These are phyloP conservation scores for Rhea pennata DNA, from an alignment of 2,113 vertebrate species.

Conservation along the genomic window DNA sequence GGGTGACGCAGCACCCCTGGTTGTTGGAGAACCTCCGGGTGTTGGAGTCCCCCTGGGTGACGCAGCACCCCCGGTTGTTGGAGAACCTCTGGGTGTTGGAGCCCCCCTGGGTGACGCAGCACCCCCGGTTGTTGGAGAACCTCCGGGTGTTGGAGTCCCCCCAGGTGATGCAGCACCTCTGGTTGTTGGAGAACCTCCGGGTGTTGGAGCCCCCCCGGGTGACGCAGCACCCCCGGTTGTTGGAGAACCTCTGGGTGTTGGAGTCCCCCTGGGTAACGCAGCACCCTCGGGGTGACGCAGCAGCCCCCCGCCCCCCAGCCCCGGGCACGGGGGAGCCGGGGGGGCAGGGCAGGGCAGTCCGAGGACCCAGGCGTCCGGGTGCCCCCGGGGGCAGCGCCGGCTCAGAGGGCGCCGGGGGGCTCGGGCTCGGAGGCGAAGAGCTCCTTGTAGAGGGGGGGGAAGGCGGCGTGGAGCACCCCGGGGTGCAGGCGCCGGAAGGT, in stretches of 20 bases:
- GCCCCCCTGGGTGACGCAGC: background rate
- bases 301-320: background rate
- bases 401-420: constrained; percentile 4
- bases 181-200: constrained; percentile 80
- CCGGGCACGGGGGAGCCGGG: background rate
- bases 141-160: background rate
- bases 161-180: no score
- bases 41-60: constrained; percentile 58
- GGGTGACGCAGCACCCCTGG: constrained; percentile 77
- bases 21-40: constrained; percentile 67
- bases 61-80: background rate
- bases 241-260: background rate
- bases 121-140: background rate
- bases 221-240: constrained; percentile 79
- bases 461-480: constrained; percentile 80
- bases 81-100: no score
- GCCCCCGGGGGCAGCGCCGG: background rate
- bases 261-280: background rate
- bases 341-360: background rate
- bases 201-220: constrained; percentile 78
- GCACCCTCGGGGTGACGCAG: background rate
- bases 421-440: constrained; percentile 87
- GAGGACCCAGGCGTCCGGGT: background rate
- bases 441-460: constrained; percentile 94
- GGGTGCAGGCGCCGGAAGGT: constrained; percentile 88